These are phyloP conservation scores for Melanocharis versteri DNA, from an alignment of 2,113 vertebrate species.

Conservation along the genomic window DNA sequence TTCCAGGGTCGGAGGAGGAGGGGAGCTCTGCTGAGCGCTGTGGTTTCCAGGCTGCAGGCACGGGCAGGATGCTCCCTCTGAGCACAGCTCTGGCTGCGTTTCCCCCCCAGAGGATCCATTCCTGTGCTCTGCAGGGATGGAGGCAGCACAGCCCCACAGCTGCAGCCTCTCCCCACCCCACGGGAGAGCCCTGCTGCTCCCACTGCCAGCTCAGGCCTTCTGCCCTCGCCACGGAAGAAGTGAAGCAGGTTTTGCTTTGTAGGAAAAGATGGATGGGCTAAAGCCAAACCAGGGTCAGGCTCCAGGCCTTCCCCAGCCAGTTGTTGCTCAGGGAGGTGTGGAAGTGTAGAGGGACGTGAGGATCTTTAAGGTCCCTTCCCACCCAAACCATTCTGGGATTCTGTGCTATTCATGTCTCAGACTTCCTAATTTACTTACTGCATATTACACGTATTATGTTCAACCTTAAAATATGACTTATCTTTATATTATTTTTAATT, in stretches of 20 bases:
- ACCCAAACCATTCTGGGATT: not conserved
- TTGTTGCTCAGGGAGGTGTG: not conserved
- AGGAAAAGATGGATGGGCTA: not conserved
- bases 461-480: not conserved
- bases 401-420: not conserved
- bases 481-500: not conserved
- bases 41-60: not conserved
- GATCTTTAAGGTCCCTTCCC: not conserved
- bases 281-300: not conserved
- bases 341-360: not conserved
- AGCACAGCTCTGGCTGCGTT: not conserved
- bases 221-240: too few relatives aligned
- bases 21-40: accelerated
- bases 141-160: not conserved
- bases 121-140: not conserved
- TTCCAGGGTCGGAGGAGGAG: too few relatives aligned
- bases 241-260: not conserved
- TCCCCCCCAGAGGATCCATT: accelerated
- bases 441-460: not conserved
- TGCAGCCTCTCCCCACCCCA: accelerated
- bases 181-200: not conserved
- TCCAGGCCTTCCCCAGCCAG: not conserved
- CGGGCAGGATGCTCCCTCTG: accelerated
- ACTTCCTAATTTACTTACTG: not conserved
- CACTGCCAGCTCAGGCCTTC: not conserved